Base-by-base conservation (phyloP, 1,140 invertebrate genomes). In the Drosophila bifasciata region DNA sequence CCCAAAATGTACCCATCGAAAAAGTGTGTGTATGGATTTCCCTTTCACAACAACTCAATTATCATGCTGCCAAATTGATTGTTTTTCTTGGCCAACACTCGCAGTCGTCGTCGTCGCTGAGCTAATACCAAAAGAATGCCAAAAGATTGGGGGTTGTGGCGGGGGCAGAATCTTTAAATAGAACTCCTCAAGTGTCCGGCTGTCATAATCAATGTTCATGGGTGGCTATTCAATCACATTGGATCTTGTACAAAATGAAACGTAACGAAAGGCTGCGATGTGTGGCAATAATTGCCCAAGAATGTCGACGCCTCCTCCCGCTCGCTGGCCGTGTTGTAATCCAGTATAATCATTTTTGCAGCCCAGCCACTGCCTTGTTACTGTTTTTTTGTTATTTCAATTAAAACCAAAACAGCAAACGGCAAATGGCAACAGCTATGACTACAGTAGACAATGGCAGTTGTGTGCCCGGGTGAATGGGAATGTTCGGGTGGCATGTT, bases 251-350 rank as follows among this genome's bases (percentile, higher is more conserved):
- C 16, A 56, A 60, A 58, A 53, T 21, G 7, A 59, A 64, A 75
- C 50, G 46, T 41, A 63, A 77, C 52, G 40, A 79, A 79, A 63
- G 64, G 58, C 78, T 62, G 62, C 44, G 52, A 74, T 85, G 81
- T 86, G 80, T 76, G 69, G 81, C 60, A 85, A 85, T 77, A 86
- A 81, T 85, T 86, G 80, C 80, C 66, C 53, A 85, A 86, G 80
- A 85, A 85, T 81, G 66, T 55, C 75, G n/a, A n/a, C n/a, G 59
- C 61, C 51, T 56, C 53, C 39, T 61, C 32, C 59, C 53, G 17
- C 16, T 40, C 11, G 28, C 58, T 36, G 48, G 48, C 64, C 76
- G 32, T 80, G 77, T 85, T 86, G 80, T 85, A 85, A 85, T 81
- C 73, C 63, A 80, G 73, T 86, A 85, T 80, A 86, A 85, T 80